Percentiles rank a stretch among this genome's conserved stretches.
Evolutionary conservation across 2,888 invertebrate species (phyloP).

Genomic region (Lutraria lutraria): DNA sequence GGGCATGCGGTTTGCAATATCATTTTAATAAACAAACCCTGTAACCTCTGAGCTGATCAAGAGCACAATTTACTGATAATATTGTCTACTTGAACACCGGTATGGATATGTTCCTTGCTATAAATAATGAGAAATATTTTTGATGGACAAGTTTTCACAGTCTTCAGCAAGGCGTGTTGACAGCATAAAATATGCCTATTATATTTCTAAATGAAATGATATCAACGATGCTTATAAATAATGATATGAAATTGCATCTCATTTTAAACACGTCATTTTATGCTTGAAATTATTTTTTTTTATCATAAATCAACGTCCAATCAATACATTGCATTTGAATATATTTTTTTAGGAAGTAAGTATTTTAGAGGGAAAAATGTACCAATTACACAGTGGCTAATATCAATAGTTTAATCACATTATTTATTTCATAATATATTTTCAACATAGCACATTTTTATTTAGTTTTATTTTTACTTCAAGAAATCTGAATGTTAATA

Average conservation of each 20-base stretch:
- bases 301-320: background rate
- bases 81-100: constrained; percentile 29
- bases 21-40: constrained; percentile 63
- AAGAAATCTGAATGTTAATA: background rate
- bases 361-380: too few relatives aligned
- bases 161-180: constrained; percentile 24
- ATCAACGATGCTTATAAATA: background rate
- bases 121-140: constrained; percentile 21
- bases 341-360: too few relatives aligned
- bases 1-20: constrained; percentile 54
- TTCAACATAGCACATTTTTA: background rate
- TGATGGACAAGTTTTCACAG: constrained; percentile 23
- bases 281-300: background rate
- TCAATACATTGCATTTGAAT: too few relatives aligned
- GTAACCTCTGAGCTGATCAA: constrained; percentile 46
- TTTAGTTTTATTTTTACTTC: background rate
- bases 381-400: background rate
- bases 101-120: background rate
- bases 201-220: constrained; percentile 15
- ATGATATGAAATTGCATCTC: background rate
- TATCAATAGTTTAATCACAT: background rate
- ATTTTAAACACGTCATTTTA: background rate
- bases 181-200: background rate
- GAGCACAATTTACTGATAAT: constrained; percentile 57
- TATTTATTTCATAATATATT: background rate